phyloP scores from a whole-genome alignment of 2,113 vertebrate genomes.

The Galeopterus variegatus region DNA sequence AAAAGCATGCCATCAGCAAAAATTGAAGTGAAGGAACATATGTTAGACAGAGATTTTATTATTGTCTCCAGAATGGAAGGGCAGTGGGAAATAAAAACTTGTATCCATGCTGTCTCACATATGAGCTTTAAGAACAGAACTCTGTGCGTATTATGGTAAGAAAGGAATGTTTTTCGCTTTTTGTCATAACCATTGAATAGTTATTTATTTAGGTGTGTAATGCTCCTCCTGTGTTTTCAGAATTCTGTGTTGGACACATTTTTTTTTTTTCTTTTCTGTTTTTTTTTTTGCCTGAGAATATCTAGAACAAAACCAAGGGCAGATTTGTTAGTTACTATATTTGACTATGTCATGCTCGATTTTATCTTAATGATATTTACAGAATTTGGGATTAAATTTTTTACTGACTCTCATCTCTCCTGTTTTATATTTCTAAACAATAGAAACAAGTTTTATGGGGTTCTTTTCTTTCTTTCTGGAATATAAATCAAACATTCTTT shows the following conservation, averaged over 20 bases:
- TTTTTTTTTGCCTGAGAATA: neutral
- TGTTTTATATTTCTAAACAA: conserved; percentile 38
- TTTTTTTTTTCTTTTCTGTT: neutral
- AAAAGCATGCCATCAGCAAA: neutral
- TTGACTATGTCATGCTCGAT: neutral
- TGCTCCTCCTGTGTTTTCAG: neutral
- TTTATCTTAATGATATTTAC: conserved; percentile 31
- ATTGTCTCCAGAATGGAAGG: neutral
- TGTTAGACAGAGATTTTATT: conserved; percentile 5
- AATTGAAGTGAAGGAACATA: neutral
- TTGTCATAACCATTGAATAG: neutral
- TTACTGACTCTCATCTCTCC: conserved; percentile 8
- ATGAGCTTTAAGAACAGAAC: neutral
- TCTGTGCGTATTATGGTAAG: neutral
- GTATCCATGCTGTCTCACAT: neutral
- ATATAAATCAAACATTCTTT: conserved; percentile 47
- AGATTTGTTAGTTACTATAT: neutral
- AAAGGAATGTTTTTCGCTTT: neutral
- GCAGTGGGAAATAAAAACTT: neutral
- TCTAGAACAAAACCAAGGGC: neutral
- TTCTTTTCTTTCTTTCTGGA: conserved; percentile 53
- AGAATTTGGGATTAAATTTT: conserved; percentile 19
- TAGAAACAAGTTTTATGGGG: neutral
- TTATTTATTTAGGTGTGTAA: neutral
- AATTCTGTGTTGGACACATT: neutral